Evolutionary conservation across 2,113 vertebrate genomes (phyloP), one percentile per base, ranked within the genome.

Genomic region (Heptranchias perlo): DNA sequence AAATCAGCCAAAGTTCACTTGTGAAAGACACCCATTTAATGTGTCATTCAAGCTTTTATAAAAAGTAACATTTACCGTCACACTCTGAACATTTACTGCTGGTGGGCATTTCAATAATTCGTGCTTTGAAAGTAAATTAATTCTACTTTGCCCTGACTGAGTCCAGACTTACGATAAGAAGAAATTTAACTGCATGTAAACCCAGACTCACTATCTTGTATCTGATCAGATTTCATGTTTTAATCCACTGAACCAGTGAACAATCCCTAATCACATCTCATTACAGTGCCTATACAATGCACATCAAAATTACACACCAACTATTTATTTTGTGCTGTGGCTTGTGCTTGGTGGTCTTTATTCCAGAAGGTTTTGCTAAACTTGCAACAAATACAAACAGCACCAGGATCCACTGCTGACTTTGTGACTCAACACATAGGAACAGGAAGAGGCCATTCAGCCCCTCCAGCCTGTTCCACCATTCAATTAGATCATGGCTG

Each of bases 21-120:
- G 87, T 92, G 87, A 92, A 61, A 92, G 28, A 61, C 13, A 35
- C 52, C 87, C 54, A 92, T 92, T 92, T 92, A 91, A 35, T 54
- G 84, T 91, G 52, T n/a, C 49, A 92, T 92, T 61, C 87, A 92
- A 61, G 0, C 14, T 14, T n/a, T 35, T 16, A n/a, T n/a, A 61
- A 92, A 92, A 92, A 92, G 28, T 23, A 62, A n/a, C 89, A 93
- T 93, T 62, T 62, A 92, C 58, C 7, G 18, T 18, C 58, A 92
- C 35, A 23, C 16, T 39, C 58, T n/a, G 58, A 61, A 61, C 31
- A 91, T 31, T 89, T 89, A 89, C 86, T 58, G 86, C 52, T 62
- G 35, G 58, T 93, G 89, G n/a, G 18, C 18, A 18, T 62, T 62
- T 62, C 58, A 62, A n/a, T 62, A 62, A 93, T 93, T 25, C n/a